A percentile compares a stretch with the other conserved stretches of the same genome.
Evolutionary conservation across 2,797 vertebrate genomes (phyloP).

Genomic region (Otus scops): DNA sequence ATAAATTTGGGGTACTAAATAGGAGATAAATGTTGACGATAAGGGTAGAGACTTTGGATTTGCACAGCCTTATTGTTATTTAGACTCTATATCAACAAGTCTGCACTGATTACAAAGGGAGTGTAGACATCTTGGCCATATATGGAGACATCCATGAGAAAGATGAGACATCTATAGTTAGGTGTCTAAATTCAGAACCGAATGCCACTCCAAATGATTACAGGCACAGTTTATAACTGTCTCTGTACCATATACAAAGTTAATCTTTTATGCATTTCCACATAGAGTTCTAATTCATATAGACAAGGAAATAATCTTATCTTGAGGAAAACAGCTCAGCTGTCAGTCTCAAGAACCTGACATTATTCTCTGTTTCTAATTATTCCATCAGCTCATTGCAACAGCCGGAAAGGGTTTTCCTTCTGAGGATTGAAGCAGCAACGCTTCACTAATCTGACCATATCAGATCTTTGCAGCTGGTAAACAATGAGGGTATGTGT

Average conservation of each 20-base stretch:
- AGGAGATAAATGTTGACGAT: background rate
- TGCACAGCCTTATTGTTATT: background rate
- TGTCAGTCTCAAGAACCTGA: background rate
- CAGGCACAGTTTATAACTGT: background rate
- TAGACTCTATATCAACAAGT: accelerated
- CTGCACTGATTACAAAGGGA: background rate
- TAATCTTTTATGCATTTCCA: background rate
- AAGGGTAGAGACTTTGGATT: background rate
- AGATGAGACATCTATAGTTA: background rate
- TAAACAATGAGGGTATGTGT: background rate
- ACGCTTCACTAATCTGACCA: background rate
- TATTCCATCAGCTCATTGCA: slow-evolving; percentile 6
- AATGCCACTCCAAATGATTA: background rate
- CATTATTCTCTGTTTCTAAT: background rate
- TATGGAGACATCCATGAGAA: background rate
- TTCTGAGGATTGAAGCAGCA: background rate
- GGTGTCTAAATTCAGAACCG: background rate
- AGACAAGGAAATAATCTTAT: background rate
- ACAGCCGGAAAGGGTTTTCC: slow-evolving; percentile 20
- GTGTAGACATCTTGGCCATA: background rate
- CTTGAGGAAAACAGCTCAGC: background rate
- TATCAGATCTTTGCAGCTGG: background rate
- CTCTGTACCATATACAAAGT: background rate
- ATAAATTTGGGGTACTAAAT: background rate
- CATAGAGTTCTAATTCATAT: background rate